These are phyloP conservation scores for Macrotrachela quadricornifera DNA, from an alignment of 1,140 invertebrate genomes.

Conservation along the genomic window DNA sequence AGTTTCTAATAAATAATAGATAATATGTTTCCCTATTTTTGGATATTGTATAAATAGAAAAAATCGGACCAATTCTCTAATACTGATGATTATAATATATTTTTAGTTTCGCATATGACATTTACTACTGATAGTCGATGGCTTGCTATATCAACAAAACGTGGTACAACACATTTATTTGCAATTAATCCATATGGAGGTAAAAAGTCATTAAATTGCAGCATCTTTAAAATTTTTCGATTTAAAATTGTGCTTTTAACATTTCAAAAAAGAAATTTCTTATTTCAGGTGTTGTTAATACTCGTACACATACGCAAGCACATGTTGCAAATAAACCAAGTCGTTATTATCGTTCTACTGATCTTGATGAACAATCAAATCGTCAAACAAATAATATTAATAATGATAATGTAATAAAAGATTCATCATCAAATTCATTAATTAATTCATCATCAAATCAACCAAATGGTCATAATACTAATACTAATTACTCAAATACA, in stretches of 20 bases:
- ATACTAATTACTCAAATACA: too few species aligned
- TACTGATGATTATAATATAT: too few species aligned
- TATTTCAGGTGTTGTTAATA: constrained; percentile 44
- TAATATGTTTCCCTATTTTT: too few species aligned
- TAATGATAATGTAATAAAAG: neutral
- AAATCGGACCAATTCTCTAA: too few species aligned
- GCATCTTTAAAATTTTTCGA: too few species aligned
- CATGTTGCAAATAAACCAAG: constrained; percentile 76
- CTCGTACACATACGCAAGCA: constrained; percentile 69
- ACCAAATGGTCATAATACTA: too few species aligned
- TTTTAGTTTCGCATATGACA: constrained; percentile 37
- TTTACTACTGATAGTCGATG: constrained; percentile 73
- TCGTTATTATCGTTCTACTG: constrained; percentile 80
- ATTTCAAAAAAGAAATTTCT: too few species aligned
- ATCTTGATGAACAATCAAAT: constrained; percentile 39
- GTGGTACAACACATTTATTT: constrained; percentile 90
- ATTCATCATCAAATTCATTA: neutral
- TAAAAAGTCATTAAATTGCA: too few species aligned
- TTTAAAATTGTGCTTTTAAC: too few species aligned
- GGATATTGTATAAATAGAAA: too few species aligned
- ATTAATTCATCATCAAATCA: neutral
- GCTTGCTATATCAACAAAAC: constrained; percentile 73
- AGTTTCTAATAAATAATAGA: too few species aligned
- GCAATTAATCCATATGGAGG: constrained; percentile 88
- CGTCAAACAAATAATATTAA: neutral